Evolutionary conservation across 2,113 vertebrate species (phyloP).

Genomic region (Steatornis caripensis): DNA sequence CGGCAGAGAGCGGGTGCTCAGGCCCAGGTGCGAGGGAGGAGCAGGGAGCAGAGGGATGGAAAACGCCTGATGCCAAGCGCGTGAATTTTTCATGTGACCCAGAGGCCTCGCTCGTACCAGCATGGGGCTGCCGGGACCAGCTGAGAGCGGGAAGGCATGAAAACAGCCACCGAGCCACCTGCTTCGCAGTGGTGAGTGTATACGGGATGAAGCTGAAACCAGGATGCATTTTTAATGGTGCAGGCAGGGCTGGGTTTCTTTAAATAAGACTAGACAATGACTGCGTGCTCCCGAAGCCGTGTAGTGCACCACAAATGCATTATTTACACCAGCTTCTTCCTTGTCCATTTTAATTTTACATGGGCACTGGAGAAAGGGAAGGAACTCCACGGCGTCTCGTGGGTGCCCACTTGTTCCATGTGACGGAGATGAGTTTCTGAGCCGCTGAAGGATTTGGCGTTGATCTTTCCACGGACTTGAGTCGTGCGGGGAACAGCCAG

Average conservation of each 20-base stretch:
- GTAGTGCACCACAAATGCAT: conserved; percentile 52
- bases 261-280: conserved; percentile 64
- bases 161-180: conserved; percentile 34
- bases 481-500: background rate
- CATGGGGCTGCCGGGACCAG: background rate
- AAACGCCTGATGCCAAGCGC: background rate
- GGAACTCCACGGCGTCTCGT: background rate
- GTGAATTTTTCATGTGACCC: conserved; percentile 46
- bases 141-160: conserved; percentile 27
- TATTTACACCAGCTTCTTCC: conserved; percentile 69
- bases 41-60: background rate
- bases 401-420: conserved; percentile 22
- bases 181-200: conserved; percentile 35
- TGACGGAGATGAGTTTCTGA: background rate
- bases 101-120: background rate
- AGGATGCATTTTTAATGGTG: conserved; percentile 67
- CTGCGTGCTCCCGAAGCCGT: conserved; percentile 14
- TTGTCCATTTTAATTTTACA: conserved; percentile 70
- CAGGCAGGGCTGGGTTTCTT: conserved; percentile 60
- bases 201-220: conserved; percentile 57
- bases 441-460: background rate
- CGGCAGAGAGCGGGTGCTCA: accelerated
- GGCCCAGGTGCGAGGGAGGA: conserved; percentile 36
- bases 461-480: background rate
- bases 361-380: conserved; percentile 45